Evolutionary conservation across 2,113 vertebrate genomes (phyloP).

Genomic region (Naja naja): DNA sequence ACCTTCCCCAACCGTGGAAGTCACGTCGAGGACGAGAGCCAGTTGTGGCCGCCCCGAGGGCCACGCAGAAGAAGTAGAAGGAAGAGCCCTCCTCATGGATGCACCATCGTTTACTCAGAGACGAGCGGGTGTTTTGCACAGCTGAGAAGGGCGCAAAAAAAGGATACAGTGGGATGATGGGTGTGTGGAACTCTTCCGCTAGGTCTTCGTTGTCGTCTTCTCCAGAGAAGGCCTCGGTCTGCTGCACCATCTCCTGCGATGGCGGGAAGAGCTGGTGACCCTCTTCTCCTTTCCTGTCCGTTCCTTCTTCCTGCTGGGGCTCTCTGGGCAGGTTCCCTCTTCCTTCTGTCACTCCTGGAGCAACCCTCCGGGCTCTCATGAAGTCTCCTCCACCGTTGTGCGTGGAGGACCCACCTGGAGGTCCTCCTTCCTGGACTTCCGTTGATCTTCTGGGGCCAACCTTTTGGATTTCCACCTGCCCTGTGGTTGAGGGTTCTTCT

Average conservation of each 20-base stretch:
- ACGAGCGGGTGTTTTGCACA: accelerated
- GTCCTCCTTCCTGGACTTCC: accelerated
- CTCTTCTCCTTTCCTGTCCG: background rate
- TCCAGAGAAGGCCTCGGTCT: background rate
- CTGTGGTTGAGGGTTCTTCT: background rate
- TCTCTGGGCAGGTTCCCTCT: background rate
- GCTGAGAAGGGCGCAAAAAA: conserved; percentile 26
- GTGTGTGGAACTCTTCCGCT: conserved; percentile 4
- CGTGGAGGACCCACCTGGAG: accelerated
- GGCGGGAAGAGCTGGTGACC: background rate
- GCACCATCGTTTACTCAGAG: accelerated
- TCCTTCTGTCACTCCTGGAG: background rate
- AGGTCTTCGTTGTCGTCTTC: background rate
- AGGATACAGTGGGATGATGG: conserved; percentile 81
- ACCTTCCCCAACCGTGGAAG: background rate
- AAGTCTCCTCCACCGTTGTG: accelerated
- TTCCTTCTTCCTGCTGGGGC: background rate
- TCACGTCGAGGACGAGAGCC: background rate
- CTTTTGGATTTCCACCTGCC: background rate
- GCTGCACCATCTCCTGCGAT: background rate
- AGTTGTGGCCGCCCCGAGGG: background rate
- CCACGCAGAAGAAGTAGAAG: background rate
- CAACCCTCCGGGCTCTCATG: accelerated
- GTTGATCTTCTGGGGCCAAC: background rate
- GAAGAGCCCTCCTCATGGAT: background rate